Conservation (phyloP, 53 echinoderm and acorn worm species). For the Zoroaster sp. region DNA sequence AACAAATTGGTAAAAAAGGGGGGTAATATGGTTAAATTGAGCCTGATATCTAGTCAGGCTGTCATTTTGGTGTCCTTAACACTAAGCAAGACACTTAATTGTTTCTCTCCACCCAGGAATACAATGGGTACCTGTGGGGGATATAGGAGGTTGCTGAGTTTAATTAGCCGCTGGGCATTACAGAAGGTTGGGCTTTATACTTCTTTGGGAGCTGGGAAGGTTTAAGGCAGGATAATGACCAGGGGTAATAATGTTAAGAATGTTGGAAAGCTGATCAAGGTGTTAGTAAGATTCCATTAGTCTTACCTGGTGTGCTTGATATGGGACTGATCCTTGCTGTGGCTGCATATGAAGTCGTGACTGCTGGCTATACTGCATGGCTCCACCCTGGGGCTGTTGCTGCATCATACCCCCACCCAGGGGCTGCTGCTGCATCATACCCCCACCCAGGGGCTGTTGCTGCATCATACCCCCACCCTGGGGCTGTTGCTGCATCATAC, state of each 20-base stretch:
- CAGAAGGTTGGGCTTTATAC: too few species aligned
- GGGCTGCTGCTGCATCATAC: slow-evolving; percentile 3
- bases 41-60: too few species aligned
- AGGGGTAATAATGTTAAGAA: background rate
- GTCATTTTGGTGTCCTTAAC: too few species aligned
- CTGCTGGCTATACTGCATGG: slow-evolving; percentile 50
- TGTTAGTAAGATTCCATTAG: background rate
- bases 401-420: slow-evolving; percentile 16
- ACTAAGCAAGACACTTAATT: too few species aligned
- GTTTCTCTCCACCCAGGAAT: too few species aligned
- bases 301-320: slow-evolving; percentile 35
- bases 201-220: too few species aligned
- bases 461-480: slow-evolving; percentile 10
- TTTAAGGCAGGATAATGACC: too few species aligned
- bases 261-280: background rate
- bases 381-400: slow-evolving; percentile 39
- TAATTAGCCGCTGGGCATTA: too few species aligned
- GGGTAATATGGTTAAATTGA: too few species aligned
- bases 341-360: slow-evolving; percentile 31
- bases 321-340: background rate
- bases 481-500: slow-evolving; percentile 6
- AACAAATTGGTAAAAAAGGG: too few species aligned
- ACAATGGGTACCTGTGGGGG: too few species aligned
- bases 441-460: slow-evolving; percentile 11
- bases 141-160: too few species aligned